Evolutionary conservation across 2,888 invertebrate species (phyloP), one percentile per base, ranked within the genome.

Genomic region (Pristionchus entomophagus): DNA sequence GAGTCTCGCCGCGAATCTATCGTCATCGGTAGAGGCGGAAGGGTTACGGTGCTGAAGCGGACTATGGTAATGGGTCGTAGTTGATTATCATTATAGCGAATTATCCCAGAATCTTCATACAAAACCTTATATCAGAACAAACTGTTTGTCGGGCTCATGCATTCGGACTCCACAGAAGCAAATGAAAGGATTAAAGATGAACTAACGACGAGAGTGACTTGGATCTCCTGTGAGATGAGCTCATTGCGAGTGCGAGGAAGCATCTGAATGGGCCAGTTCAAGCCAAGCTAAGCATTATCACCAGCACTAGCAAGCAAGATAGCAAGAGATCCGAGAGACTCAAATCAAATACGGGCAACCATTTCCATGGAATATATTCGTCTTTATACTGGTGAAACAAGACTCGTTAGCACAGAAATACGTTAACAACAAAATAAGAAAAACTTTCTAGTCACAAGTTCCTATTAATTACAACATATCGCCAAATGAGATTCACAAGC

Each of bases 11-110:
- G 5, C n/a, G 69, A 69, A 69, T 69, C 69, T 19, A 69, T 69
- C 69, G n/a, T 22, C 35, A 22, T 69, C 69, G 22, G 19, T 22
- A 1, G 62, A 62, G n/a, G 69, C 17, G 22, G 69, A 69, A 10
- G 69, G 69, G 22, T 38, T 12, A 41, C 69, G 69, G 29, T 69
- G n/a, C 69, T 69, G 69, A 65, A 65, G n/a, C n/a, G n/a, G n/a
- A 56, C 22, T 22, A 56, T 56, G 5, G 19, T 8, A n/a, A n/a
- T n/a, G n/a, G n/a, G n/a, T n/a, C n/a, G n/a, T n/a, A n/a, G n/a
- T n/a, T n/a, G n/a, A n/a, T n/a, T n/a, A n/a, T n/a, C n/a, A n/a
- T n/a, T n/a, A n/a, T n/a, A n/a, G n/a, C n/a, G n/a, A n/a, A n/a
- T n/a, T n/a, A n/a, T n/a, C n/a, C n/a, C n/a, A n/a, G n/a, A n/a